Evolutionary conservation across 2,113 vertebrate genomes (phyloP).

Genomic region (Otus sunia): DNA sequence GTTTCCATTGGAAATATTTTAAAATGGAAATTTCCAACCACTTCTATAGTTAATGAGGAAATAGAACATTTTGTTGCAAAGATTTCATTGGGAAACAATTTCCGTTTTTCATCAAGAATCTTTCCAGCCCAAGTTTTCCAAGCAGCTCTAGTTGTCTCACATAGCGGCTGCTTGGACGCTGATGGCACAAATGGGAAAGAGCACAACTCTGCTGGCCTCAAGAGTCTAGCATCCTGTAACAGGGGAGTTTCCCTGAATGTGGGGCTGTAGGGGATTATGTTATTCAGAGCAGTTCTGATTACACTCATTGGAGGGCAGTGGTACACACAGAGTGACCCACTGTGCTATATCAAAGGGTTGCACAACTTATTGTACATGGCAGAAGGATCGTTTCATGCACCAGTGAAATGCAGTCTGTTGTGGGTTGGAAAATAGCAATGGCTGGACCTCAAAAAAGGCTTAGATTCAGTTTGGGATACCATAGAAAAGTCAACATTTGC

Average conservation of each 20-base stretch:
- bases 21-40: slow-evolving; percentile 55
- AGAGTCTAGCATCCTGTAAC: accelerated
- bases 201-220: background rate
- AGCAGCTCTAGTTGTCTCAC: background rate
- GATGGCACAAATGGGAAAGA: background rate
- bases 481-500: slow-evolving; percentile 43
- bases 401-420: slow-evolving; percentile 3
- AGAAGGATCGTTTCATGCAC: background rate
- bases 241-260: accelerated
- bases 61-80: slow-evolving; percentile 38
- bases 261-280: background rate
- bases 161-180: background rate
- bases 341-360: background rate
- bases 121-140: slow-evolving; percentile 37
- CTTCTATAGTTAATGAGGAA: slow-evolving; percentile 43
- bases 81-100: slow-evolving; percentile 58
- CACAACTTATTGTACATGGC: background rate
- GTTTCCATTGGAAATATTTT: slow-evolving; percentile 55
- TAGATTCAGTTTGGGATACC: background rate
- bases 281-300: background rate
- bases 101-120: slow-evolving; percentile 21
- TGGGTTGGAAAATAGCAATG: slow-evolving; percentile 40
- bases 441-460: slow-evolving; percentile 18
- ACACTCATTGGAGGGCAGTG: slow-evolving; percentile 1
- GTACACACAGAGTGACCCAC: background rate